Conservation (phyloP, 2,797 vertebrate species). For the Apodemus agrarius region DNA sequence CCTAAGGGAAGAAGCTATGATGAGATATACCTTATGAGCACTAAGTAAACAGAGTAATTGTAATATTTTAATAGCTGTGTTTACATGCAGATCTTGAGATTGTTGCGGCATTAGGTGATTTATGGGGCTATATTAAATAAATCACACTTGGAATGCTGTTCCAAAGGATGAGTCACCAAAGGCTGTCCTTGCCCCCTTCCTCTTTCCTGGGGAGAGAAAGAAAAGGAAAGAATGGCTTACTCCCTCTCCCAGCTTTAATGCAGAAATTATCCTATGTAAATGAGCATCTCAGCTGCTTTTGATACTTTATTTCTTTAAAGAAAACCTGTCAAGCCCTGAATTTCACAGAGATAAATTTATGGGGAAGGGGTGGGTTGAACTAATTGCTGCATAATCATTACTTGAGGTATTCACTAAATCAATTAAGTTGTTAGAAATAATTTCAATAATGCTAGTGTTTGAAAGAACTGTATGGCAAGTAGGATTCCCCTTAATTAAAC, state of each 20-base stretch:
- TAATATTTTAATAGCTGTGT: conserved; percentile 80
- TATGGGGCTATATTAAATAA: conserved; percentile 74
- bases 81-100: conserved; percentile 81
- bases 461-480: conserved; percentile 65
- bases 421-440: conserved; percentile 63
- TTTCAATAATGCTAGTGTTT: conserved; percentile 77
- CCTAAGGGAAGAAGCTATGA: conserved; percentile 67
- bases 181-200: conserved; percentile 54
- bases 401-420: conserved; percentile 67
- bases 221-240: background rate
- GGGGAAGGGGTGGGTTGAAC: conserved; percentile 32
- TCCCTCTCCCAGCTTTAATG: background rate
- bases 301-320: conserved; percentile 22
- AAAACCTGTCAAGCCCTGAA: conserved; percentile 38
- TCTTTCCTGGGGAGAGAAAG: background rate
- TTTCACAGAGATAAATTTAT: conserved; percentile 44
- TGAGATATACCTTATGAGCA: conserved; percentile 64
- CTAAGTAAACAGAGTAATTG: conserved; percentile 79
- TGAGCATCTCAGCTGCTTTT: background rate
- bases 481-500: conserved; percentile 76
- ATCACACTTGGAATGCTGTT: conserved; percentile 63
- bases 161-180: conserved; percentile 70
- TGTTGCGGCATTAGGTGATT: conserved; percentile 75
- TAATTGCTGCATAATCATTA: conserved; percentile 64
- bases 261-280: background rate